Evolutionary conservation across 2,797 vertebrate species (phyloP), one percentile per base, ranked within the genome.

Genomic region (Bovichtus diacanthus): DNA sequence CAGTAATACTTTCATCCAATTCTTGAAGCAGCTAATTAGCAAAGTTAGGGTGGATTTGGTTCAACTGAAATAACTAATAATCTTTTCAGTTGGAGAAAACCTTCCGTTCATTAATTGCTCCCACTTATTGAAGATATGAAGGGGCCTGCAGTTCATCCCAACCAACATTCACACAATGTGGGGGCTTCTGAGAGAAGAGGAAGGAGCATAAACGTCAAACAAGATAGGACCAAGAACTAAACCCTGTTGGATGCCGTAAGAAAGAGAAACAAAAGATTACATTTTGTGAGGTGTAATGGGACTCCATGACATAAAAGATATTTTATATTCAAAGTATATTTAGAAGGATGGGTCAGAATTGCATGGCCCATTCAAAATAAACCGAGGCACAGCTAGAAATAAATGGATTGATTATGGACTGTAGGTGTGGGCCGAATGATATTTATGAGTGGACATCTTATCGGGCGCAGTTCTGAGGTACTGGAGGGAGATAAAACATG

Each of bases 1-100:
- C 10, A 25, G 34, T n/a, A 29, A 4, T 25, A 8, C 36, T 25
- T 51, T 47, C 21, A 51, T 25, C 53, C 12, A n/a, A 13, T 56
- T 8, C n/a, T 19, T 15, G 15, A 21, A 38, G 67, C 21, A 44
- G 36, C 18, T 21, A 13, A 44, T 66, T 9, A 71, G 13, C 43
- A 25, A 61, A 41, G 8, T 47, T 50, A 53, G 53, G 18, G 15
- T 18, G n/a, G 46, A 27, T 58, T 59, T 51, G 9, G 27, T 70
- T 47, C 4, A 18, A 58, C 36, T 18, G 7, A 54, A 68, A 76
- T 61, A 18, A 50, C 29, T 38, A 44, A 78, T 56, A n/a, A n/a
- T 49, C 54, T 50, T 50, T 27, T 36, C 39, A 53, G 59, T 25
- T 60, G 38, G 60, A 59, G 31, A 23, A n/a, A 25, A 39, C 23